phyloP scores from a whole-genome alignment of 2,113 vertebrate species.

The Sitta europaea region DNA sequence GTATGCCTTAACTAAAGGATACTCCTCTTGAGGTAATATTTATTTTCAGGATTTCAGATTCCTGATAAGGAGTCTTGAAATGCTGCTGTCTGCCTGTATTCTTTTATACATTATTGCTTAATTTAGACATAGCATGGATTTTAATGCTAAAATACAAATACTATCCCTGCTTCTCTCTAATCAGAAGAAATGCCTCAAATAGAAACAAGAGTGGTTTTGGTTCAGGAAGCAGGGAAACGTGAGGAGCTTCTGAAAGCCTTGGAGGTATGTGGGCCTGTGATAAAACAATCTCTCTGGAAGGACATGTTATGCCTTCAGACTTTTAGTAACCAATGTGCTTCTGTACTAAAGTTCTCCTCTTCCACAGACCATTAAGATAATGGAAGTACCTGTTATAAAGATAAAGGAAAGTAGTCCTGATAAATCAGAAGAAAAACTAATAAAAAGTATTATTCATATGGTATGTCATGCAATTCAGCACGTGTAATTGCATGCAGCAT shows the following conservation, averaged over 20 bases:
- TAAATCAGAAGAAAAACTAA: constrained; percentile 87
- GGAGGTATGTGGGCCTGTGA: constrained; percentile 77
- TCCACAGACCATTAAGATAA: constrained; percentile 90
- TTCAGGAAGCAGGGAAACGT: constrained; percentile 81
- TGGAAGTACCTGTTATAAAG: constrained; percentile 98
- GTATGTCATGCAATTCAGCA: constrained; percentile 78
- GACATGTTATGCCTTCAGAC: neutral
- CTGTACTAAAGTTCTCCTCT: constrained; percentile 76
- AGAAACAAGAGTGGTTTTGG: constrained; percentile 88
- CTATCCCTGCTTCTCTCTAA: constrained; percentile 13
- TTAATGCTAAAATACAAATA: neutral
- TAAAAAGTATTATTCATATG: constrained; percentile 97
- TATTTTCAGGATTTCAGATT: neutral
- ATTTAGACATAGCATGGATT: neutral
- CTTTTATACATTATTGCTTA: neutral
- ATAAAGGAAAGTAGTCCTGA: constrained; percentile 88
- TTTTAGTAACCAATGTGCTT: neutral
- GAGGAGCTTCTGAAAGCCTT: constrained; percentile 84
- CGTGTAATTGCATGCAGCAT: constrained; percentile 71
- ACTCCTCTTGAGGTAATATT: neutral
- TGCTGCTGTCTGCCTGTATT: neutral
- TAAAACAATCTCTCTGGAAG: neutral
- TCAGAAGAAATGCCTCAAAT: constrained; percentile 88
- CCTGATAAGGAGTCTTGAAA: neutral
- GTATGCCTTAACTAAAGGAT: neutral